Conservation (phyloP, 2,797 vertebrate species). For the Trachops cirrhosus region DNA sequence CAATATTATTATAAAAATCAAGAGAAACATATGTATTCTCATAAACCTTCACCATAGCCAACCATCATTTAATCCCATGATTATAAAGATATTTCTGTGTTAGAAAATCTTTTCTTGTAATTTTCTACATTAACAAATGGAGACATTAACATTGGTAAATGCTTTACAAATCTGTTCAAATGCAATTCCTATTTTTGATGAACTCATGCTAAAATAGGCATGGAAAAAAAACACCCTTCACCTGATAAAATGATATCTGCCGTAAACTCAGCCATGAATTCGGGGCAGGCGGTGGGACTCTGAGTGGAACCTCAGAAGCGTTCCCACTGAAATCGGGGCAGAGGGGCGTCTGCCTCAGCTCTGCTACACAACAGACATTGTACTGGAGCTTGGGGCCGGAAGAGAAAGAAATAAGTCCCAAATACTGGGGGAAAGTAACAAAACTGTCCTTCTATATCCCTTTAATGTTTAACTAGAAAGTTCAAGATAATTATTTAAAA, state of each 20-base stretch:
- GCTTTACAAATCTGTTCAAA: slow-evolving; percentile 18
- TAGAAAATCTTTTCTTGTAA: slow-evolving; percentile 8
- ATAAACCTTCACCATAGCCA: neutral
- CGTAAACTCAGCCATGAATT: neutral
- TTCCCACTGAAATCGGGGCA: neutral
- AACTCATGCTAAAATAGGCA: neutral
- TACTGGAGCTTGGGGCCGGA: neutral
- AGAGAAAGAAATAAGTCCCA: neutral
- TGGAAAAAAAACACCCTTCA: neutral
- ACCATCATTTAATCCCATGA: neutral
- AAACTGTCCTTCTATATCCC: neutral
- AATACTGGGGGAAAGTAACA: neutral
- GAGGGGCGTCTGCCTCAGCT: neutral
- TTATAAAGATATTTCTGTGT: neutral
- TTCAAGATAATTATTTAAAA: neutral
- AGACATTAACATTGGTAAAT: neutral
- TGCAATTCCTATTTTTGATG: slow-evolving; percentile 18
- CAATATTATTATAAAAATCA: slow-evolving; percentile 26
- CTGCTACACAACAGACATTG: neutral
- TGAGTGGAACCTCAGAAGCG: neutral
- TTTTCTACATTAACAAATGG: slow-evolving; percentile 15
- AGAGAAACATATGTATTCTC: neutral
- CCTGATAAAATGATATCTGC: neutral
- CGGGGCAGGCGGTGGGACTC: neutral
- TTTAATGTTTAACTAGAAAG: neutral